A percentile compares a stretch with the other conserved stretches of the same genome.
Evolutionary conservation across 2,888 invertebrate genomes (phyloP).

Genomic region (Sphaerophoria rueppellii): DNA sequence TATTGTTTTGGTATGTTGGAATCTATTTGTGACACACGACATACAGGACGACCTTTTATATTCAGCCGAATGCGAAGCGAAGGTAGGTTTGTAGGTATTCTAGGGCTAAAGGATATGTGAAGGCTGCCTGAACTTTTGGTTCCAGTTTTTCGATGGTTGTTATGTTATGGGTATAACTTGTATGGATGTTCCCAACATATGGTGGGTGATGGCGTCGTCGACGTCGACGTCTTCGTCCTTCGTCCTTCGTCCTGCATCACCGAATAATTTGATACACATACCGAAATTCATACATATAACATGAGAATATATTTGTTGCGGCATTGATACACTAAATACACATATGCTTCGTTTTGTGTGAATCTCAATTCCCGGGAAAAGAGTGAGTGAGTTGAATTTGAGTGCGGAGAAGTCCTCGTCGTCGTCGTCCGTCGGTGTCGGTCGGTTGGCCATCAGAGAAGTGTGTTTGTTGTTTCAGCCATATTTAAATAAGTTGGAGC

Average conservation of each 20-base stretch:
- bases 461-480: slow-evolving; percentile 71
- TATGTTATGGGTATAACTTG: slow-evolving; percentile 53
- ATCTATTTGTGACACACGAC: slow-evolving; percentile 59
- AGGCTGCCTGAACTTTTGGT: slow-evolving; percentile 14
- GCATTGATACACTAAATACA: slow-evolving; percentile 46
- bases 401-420: slow-evolving; percentile 5
- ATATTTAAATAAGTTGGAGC: slow-evolving; percentile 72
- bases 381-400: neutral
- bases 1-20: slow-evolving; percentile 13
- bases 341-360: slow-evolving; percentile 43
- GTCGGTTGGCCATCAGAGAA: neutral
- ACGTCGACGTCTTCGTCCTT: slow-evolving; percentile 38
- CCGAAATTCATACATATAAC: too few species aligned
- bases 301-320: slow-evolving; percentile 41
- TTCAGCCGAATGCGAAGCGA: neutral
- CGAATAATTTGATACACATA: neutral
- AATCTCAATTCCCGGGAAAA: slow-evolving; percentile 44
- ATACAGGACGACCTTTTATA: slow-evolving; percentile 46
- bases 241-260: slow-evolving; percentile 22
- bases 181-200: slow-evolving; percentile 32
- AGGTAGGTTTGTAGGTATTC: neutral
- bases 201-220: slow-evolving; percentile 31
- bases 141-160: slow-evolving; percentile 1
- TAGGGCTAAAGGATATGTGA: slow-evolving; percentile 15
- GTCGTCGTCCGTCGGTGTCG: neutral